phyloP scores from a whole-genome alignment of 2,888 invertebrate species.

The Osmoderma eremita region DNA sequence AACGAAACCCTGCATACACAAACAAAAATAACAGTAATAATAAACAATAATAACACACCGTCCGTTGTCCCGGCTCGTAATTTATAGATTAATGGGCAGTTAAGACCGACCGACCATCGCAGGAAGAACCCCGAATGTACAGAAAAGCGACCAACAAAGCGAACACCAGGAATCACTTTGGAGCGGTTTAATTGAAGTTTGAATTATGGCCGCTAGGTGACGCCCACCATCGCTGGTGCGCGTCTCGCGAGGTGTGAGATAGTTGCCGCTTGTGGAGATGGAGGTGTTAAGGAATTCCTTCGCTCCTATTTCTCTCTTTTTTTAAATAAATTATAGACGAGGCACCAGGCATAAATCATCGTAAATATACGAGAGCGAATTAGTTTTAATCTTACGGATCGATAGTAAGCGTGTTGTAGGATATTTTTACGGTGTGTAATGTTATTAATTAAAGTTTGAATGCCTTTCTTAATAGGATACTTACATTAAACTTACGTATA shows the following conservation, averaged over 20 bases:
- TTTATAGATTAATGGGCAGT: conserved; percentile 51
- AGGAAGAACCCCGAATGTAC: conserved; percentile 17
- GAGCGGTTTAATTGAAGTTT: conserved; percentile 62
- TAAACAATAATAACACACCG: not conserved
- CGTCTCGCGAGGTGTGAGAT: conserved; percentile 5
- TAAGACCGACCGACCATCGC: conserved; percentile 48
- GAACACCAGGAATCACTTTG: conserved; percentile 54
- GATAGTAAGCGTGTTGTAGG: too few relatives aligned
- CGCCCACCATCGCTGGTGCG: conserved; percentile 50
- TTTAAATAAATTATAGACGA: not conserved
- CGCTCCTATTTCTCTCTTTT: not conserved
- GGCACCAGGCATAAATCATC: too few relatives aligned
- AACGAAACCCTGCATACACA: not conserved
- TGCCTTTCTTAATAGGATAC: too few relatives aligned
- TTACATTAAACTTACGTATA: too few relatives aligned
- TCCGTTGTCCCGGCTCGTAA: conserved; percentile 15
- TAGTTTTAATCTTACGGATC: too few relatives aligned
- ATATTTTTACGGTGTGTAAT: too few relatives aligned
- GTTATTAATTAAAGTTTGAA: too few relatives aligned
- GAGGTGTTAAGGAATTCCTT: conserved; percentile 22
- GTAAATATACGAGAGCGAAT: too few relatives aligned
- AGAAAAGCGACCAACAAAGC: conserved; percentile 33
- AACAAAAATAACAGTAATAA: not conserved
- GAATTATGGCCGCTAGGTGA: conserved; percentile 58
- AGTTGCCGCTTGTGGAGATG: not conserved